phyloP scores from a whole-genome alignment of 2,888 invertebrate genomes.

The Portevinia maculata region DNA sequence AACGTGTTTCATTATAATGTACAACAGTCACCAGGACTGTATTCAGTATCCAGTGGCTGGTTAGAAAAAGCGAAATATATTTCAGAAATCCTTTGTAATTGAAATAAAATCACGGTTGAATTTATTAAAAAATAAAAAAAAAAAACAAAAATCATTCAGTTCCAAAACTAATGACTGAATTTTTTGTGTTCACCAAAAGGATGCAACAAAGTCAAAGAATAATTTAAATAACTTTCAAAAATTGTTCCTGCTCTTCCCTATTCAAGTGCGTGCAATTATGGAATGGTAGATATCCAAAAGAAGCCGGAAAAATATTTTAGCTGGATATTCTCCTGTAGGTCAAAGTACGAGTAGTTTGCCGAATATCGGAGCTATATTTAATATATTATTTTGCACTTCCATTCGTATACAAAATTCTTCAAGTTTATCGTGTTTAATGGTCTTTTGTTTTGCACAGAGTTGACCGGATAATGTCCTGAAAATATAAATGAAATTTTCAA shows the following conservation, averaged over 20 bases:
- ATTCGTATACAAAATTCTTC: no score
- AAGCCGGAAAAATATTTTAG: neutral
- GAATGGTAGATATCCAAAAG: neutral
- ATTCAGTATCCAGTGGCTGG: no score
- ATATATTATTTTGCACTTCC: neutral
- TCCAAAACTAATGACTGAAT: neutral
- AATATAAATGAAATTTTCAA: constrained; percentile 17
- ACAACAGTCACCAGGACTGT: no score
- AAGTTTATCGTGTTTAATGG: no score
- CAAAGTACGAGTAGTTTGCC: constrained; percentile 7
- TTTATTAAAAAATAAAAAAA: constrained; percentile 4
- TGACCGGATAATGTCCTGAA: neutral
- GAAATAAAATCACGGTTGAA: constrained; percentile 2
- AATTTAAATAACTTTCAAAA: constrained; percentile 9
- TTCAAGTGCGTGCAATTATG: neutral
- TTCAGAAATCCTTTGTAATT: constrained; percentile 8
- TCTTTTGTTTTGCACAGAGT: no score
- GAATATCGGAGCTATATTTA: no score
- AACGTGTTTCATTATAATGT: no score
- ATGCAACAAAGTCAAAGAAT: neutral
- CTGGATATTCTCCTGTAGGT: neutral
- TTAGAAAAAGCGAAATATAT: neutral
- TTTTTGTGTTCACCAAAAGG: neutral
- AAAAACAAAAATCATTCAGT: neutral
- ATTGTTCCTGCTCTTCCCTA: neutral